Conservation (phyloP, 2,797 vertebrate species). For the Pseudochromis fuscus region DNA sequence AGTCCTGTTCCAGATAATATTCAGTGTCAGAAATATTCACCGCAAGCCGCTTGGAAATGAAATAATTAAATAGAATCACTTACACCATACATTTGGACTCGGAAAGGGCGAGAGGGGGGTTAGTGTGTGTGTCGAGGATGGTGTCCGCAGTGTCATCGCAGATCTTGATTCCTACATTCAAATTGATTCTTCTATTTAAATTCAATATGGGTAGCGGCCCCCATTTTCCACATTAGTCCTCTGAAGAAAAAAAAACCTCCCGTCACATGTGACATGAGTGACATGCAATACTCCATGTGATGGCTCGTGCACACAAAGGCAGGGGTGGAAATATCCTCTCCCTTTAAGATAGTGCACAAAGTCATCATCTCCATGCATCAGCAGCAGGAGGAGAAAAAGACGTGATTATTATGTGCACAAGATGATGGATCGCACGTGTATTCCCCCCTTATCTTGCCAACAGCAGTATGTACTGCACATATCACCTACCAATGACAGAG, state of each 20-base stretch:
- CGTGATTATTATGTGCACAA: conserved; percentile 71
- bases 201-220: conserved; percentile 26
- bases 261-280: conserved; percentile 53
- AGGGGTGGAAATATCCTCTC: conserved; percentile 35
- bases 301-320: conserved; percentile 54
- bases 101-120: conserved; percentile 40
- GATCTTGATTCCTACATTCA: conserved; percentile 53
- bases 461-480: conserved; percentile 57
- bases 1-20: conserved; percentile 59
- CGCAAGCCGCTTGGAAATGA: conserved; percentile 46
- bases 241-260: too few relatives aligned
- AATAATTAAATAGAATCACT: conserved; percentile 63
- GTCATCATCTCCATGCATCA: conserved; percentile 46
- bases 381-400: conserved; percentile 50
- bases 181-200: conserved; percentile 60
- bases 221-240: conserved; percentile 43
- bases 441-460: conserved; percentile 67
- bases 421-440: conserved; percentile 69
- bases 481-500: conserved; percentile 69
- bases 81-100: conserved; percentile 45
- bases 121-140: conserved; percentile 52
- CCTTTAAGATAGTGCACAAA: conserved; percentile 57
- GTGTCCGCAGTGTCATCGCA: conserved; percentile 36
- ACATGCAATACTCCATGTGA: conserved; percentile 57
- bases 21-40: conserved; percentile 52